phyloP scores from a whole-genome alignment of 1,140 invertebrate species.

The Pollicipes pollicipes region DNA sequence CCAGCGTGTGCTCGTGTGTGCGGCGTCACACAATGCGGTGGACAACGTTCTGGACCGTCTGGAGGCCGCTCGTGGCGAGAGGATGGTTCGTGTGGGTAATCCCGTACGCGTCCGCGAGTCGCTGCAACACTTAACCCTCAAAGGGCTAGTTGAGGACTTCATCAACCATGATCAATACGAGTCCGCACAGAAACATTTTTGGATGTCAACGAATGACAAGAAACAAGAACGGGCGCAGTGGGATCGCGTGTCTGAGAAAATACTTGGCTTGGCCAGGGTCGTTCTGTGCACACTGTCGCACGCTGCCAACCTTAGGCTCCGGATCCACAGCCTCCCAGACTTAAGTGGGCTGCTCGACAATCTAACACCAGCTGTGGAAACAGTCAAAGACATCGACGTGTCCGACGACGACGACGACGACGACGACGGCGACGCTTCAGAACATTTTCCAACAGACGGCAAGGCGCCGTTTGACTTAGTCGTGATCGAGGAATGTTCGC shows the following conservation, averaged over 20 bases:
- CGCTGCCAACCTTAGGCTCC: no score
- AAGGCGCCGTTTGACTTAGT: slow-evolving; percentile 38
- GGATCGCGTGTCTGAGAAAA: slow-evolving; percentile 25
- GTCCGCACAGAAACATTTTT: no score
- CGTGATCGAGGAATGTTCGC: slow-evolving; percentile 43
- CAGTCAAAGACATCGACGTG: no score
- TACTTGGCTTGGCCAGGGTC: slow-evolving; percentile 20
- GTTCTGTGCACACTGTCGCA: slow-evolving; percentile 33
- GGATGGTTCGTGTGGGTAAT: slow-evolving; percentile 38
- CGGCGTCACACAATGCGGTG: slow-evolving; percentile 45
- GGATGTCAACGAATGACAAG: no score
- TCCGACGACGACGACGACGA: no score
- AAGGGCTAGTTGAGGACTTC: neutral
- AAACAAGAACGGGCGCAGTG: no score
- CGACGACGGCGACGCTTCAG: no score
- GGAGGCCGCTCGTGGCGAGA: slow-evolving; percentile 22
- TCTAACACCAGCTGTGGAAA: no score
- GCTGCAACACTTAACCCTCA: slow-evolving; percentile 34
- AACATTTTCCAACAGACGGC: no score
- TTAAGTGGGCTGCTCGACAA: no score
- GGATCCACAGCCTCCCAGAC: no score
- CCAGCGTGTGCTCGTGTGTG: slow-evolving; percentile 36
- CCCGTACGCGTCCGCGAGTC: slow-evolving; percentile 34
- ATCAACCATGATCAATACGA: no score
- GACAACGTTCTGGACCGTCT: slow-evolving; percentile 40